Base-by-base conservation (phyloP, 2,113 vertebrate genomes). In the Anhinga rufa region DNA sequence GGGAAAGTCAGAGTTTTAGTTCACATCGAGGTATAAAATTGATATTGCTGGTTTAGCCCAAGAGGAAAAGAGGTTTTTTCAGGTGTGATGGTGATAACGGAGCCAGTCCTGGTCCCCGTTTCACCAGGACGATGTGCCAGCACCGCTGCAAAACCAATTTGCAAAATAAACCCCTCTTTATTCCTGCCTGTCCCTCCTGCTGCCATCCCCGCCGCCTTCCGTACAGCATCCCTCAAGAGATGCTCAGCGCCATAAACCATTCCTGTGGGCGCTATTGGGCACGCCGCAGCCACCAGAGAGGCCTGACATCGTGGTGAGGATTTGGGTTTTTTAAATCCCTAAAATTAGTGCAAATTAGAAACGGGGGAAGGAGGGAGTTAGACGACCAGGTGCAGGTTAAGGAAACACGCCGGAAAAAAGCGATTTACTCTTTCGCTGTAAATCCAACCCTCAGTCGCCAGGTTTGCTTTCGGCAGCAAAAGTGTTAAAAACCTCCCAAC, bases 291-390 rank as follows among this genome's bases (percentile, higher is more conserved):
- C 68, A n/a, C 72, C 72, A 58, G 82, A 79, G 91, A 90, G 90
- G n/a, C 88, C 70, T 29, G 82, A 88, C 82, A 71, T 76, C 17
- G 1, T 7, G 54, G 49, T 31, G n/a, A 7, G 42, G 42, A 40
- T 4, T 44, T 66, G 19, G 17, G 12, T 29, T 46, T 38, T n/a
- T 7, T 24, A n/a, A 68, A 62, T 52, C 61, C 78, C 81, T 42
- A 70, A 31, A 24, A 78, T 93, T 95, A 97, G 96, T 97, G 97
- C 96, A 97, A 97, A 96, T 95, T 46, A 93, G 84, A 91, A 57
- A 13, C 1, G 13, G 68, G 69, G 34, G 14, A 6, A 1, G 13
- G 49, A 49, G 44, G 34, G 61, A 32, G 44, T 28, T 21, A 34
- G 0, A 1, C 7, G 7, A 18, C 42, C 48, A 10, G 86, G 9